phyloP scores from a whole-genome alignment of 2,797 vertebrate species.

The Stomatorhinus walkeri region DNA sequence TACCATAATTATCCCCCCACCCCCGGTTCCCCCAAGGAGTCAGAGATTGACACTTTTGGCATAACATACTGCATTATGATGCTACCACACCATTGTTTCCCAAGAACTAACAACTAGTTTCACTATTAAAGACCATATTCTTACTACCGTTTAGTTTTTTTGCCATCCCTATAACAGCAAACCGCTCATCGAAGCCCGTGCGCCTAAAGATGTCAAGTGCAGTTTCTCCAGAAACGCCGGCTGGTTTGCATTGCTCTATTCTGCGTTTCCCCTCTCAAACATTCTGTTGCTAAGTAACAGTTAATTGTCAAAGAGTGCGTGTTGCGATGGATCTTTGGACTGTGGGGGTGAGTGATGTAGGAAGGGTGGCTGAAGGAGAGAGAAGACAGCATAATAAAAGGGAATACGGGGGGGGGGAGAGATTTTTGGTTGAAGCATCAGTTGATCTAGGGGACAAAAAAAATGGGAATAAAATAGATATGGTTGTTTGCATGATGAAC shows the following conservation, averaged over 20 bases:
- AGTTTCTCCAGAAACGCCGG: not conserved
- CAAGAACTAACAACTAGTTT: not conserved
- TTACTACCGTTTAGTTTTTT: not conserved
- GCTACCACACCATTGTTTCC: not conserved
- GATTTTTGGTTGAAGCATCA: not conserved
- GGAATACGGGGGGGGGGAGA: constrained; percentile 7
- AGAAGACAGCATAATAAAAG: constrained; percentile 17
- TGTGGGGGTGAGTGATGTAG: constrained; percentile 38
- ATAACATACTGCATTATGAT: not conserved
- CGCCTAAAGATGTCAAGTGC: not conserved
- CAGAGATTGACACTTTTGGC: not conserved
- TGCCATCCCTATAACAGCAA: not conserved
- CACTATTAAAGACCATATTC: not conserved
- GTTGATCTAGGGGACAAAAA: not conserved
- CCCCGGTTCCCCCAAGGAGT: not conserved
- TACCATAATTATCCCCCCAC: not conserved
- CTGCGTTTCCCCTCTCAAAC: constrained; percentile 36
- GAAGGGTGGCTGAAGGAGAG: constrained; percentile 28
- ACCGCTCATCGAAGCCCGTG: not conserved
- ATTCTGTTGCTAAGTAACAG: constrained; percentile 77
- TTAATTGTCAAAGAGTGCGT: constrained; percentile 77
- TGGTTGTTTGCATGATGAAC: not conserved
- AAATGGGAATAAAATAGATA: not conserved
- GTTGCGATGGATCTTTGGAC: constrained; percentile 61
- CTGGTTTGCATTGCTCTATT: not conserved